A percentile compares a stretch with the other conserved stretches of the same genome.
phyloP scores from a whole-genome alignment of 2,797 vertebrate species.

The Galago senegalensis region DNA sequence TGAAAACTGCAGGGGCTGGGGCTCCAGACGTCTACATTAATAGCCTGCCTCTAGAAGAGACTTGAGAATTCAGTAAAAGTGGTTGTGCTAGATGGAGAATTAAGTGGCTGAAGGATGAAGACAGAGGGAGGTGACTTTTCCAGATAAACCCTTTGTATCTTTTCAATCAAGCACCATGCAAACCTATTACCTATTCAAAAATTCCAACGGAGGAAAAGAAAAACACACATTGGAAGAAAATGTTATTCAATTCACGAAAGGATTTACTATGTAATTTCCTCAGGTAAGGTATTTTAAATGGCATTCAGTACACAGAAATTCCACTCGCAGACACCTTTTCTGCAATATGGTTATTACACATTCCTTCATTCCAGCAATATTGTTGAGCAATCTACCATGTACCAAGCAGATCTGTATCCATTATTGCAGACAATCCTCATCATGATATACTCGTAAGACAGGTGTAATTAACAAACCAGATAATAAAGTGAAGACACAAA shows the following conservation, averaged over 20 bases:
- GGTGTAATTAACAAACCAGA: slow-evolving; percentile 1
- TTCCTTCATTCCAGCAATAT: not conserved
- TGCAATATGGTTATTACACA: not conserved
- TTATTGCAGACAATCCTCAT: not conserved
- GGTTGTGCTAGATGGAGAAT: not conserved
- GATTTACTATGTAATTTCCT: slow-evolving; percentile 51
- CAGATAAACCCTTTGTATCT: not conserved
- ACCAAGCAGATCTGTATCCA: not conserved
- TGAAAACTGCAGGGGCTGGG: not conserved
- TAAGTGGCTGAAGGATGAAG: not conserved
- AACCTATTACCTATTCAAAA: slow-evolving; percentile 7
- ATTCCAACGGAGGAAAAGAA: slow-evolving; percentile 20
- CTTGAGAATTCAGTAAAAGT: not conserved
- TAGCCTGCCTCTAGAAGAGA: not conserved
- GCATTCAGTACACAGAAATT: not conserved
- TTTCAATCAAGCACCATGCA: slow-evolving; percentile 34
- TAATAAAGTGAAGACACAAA: not conserved
- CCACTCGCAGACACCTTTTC: not conserved
- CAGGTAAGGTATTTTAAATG: not conserved
- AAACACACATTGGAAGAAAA: slow-evolving; percentile 44
- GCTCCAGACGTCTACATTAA: not conserved
- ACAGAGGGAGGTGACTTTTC: not conserved
- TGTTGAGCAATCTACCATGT: not conserved
- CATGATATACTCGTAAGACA: not conserved
- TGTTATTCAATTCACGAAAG: not conserved